Evolutionary conservation across 2,113 vertebrate genomes (phyloP).

Genomic region (Pseudolaguvia tuberculata): DNA sequence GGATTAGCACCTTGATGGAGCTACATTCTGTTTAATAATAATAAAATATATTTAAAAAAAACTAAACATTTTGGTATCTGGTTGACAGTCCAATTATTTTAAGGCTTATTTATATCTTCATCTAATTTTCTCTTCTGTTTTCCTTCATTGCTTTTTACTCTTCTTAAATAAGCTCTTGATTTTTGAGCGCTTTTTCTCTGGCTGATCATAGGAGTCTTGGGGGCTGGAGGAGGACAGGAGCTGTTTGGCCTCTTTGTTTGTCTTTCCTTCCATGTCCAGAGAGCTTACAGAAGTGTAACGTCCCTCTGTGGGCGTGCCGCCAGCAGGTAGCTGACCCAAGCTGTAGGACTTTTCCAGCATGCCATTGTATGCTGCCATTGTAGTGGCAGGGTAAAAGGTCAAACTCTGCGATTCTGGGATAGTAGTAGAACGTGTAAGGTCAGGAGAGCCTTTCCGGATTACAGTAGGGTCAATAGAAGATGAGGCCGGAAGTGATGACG

Average conservation of each 20-base stretch:
- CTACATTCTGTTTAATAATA: slow-evolving; percentile 77
- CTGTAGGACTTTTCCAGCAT: slow-evolving; percentile 97
- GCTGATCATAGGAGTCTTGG: slow-evolving; percentile 86
- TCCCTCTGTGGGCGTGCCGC: slow-evolving; percentile 70
- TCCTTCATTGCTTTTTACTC: slow-evolving; percentile 61
- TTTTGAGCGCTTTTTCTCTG: slow-evolving; percentile 95
- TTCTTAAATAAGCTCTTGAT: slow-evolving; percentile 97
- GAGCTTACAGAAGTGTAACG: slow-evolving; percentile 81
- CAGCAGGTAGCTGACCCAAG: slow-evolving; percentile 84
- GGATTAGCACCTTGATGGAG: slow-evolving; percentile 68
- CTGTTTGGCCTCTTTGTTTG: slow-evolving; percentile 73
- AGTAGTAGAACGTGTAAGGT: slow-evolving; percentile 68
- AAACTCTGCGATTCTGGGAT: slow-evolving; percentile 84
- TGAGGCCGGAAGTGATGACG: slow-evolving; percentile 57
- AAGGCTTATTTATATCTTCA: slow-evolving; percentile 50
- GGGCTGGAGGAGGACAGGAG: slow-evolving; percentile 79
- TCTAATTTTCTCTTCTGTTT: slow-evolving; percentile 22
- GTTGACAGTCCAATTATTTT: slow-evolving; percentile 58
- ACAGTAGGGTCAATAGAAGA: slow-evolving; percentile 65
- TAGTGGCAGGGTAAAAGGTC: slow-evolving; percentile 80
- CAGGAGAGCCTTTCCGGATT: slow-evolving; percentile 77
- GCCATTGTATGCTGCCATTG: slow-evolving; percentile 82
- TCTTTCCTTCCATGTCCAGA: slow-evolving; percentile 77
- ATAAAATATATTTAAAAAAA: slow-evolving; percentile 48
- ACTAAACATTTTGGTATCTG: slow-evolving; percentile 61